Base-by-base conservation (phyloP, 1,140 invertebrate genomes). In the Acyrthosiphon pisum region DNA sequence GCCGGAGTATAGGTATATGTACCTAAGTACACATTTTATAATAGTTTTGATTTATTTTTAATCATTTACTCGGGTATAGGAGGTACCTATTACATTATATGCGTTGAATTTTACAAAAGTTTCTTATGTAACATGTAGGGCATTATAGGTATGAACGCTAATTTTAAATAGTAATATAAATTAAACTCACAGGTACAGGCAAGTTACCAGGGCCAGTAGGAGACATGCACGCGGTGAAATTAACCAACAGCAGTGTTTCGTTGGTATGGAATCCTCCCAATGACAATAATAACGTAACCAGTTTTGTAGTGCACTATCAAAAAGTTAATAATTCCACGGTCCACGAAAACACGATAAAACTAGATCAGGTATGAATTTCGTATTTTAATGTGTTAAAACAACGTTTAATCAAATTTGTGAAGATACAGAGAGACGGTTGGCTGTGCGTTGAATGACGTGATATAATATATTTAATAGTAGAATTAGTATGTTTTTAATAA, bases 221-320 rank as follows among this genome's bases (percentile, higher is more conserved):
- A 84, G 97, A 97, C 94, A 95, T 98, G 7, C 97, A 97, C 94
- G 97, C 97, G 2, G 96, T 96, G 37, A 95, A 96, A 2, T 95
- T 97, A 18, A 96, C 96, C 48, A 95, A 96, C 93, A 96, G 95
- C 41, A 96, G 95, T 44, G 96, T 98, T 22, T 96, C 96, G 91
- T 94, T 98, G 46, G 96, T 96, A 93, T 98, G 97, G 98, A 95
- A 96, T 18, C 95, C 96, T 18, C 97, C 97, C 6, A 95, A 95
- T 35, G 96, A 96, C 94, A 96, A 96, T 6, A 95, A 95, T 35
- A 97, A 97, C 94, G 96, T 96, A 68, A 97, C 96, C 83, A 96
- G 96, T 94, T 98, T 97, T 94, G 95, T 96, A 76, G 96, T 98
- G n/a, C 96, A 97, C 95, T 98, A 97, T 95, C 96, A 97, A 94